These are phyloP conservation scores for Cossypha dichroa DNA, from an alignment of 2,797 vertebrate genomes.

Conservation along the genomic window DNA sequence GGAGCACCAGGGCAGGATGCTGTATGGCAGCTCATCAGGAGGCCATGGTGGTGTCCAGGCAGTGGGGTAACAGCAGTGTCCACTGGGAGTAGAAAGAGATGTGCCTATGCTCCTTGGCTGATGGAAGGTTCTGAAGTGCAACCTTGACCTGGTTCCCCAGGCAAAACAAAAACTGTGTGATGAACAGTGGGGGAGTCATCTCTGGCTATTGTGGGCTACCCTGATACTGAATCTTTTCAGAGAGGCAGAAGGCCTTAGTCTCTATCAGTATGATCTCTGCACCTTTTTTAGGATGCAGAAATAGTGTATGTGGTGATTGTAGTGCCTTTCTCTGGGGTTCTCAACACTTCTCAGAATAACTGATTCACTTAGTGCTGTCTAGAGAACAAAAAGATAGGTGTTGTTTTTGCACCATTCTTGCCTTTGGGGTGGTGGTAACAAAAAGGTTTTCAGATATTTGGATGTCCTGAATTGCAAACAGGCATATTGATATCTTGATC, in stretches of 20 bases:
- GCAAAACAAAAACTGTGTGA: neutral
- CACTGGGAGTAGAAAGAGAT: neutral
- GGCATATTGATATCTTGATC: neutral
- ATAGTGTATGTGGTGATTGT: neutral
- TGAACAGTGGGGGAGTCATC: neutral
- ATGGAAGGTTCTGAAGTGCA: neutral
- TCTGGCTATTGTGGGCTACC: neutral
- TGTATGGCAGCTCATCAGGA: neutral
- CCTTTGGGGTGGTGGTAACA: neutral
- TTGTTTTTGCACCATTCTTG: neutral
- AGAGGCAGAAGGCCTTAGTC: neutral
- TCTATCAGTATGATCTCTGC: neutral
- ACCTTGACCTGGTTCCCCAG: neutral
- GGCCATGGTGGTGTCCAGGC: rapidly evolving
- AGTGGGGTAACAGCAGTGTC: neutral
- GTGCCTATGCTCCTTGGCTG: neutral
- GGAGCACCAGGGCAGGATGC: neutral
- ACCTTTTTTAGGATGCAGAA: neutral
- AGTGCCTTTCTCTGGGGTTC: neutral
- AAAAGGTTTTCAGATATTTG: neutral
- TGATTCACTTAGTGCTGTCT: neutral
- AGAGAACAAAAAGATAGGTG: neutral
- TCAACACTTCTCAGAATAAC: neutral
- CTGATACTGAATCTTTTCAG: neutral
- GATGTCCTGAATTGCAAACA: neutral